These are phyloP conservation scores for Myxocyprinus asiaticus DNA, from an alignment of 2,113 vertebrate species.

Conservation along the genomic window DNA sequence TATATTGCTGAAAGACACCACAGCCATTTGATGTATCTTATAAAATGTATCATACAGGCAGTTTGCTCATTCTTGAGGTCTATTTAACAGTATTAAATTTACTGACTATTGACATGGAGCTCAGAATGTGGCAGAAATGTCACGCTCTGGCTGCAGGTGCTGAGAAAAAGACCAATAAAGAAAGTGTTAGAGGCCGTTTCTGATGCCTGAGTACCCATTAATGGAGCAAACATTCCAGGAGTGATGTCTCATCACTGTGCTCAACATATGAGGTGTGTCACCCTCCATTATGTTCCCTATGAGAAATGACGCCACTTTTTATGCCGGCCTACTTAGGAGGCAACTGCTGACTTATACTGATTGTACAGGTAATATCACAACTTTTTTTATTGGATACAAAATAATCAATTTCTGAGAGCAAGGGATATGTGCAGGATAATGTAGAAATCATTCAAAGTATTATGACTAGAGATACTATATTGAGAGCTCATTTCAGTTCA, in stretches of 20 bases:
- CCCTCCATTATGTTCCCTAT: constrained; percentile 30
- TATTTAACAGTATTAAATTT: constrained; percentile 39
- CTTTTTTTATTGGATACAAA: constrained; percentile 27
- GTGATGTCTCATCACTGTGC: constrained; percentile 15
- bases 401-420: constrained; percentile 5
- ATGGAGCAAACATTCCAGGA: constrained; percentile 37
- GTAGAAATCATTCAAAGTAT: not conserved
- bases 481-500: not conserved
- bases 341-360: constrained; percentile 9
- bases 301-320: constrained; percentile 29
- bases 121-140: constrained; percentile 34
- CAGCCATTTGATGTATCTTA: not conserved
- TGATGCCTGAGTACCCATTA: constrained; percentile 40
- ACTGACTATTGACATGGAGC: constrained; percentile 39
- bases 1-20: not conserved
- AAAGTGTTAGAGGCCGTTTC: constrained; percentile 28
- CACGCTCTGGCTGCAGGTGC: constrained; percentile 35
- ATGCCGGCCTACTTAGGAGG: not conserved
- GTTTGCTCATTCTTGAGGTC: constrained; percentile 28
- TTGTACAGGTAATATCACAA: constrained; percentile 7
- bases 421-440: not conserved
- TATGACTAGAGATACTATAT: not conserved
- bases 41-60: constrained; percentile 30
- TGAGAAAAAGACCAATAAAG: constrained; percentile 35
- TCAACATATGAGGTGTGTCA: constrained; percentile 35